Percentiles rank a stretch among this genome's conserved stretches.
phyloP scores from a whole-genome alignment of 2,888 invertebrate species.

The Bunonema sp. region DNA sequence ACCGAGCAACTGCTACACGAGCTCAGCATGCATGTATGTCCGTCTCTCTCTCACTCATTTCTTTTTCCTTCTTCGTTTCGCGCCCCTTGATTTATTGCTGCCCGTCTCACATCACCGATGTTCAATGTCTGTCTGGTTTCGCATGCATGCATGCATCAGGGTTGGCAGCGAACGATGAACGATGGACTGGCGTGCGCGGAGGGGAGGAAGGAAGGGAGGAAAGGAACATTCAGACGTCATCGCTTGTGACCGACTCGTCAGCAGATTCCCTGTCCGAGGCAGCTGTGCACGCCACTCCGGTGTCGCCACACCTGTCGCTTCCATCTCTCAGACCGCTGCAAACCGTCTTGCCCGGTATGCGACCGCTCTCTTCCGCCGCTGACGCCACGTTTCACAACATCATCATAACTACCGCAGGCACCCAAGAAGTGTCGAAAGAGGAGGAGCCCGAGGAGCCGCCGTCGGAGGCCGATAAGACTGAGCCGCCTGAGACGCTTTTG shows the following conservation, averaged over 20 bases:
- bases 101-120: too few relatives aligned
- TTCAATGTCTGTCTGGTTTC: too few relatives aligned
- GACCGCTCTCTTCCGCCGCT: too few relatives aligned
- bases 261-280: conserved; percentile 16
- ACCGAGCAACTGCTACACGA: conserved; percentile 38
- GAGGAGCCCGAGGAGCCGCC: too few relatives aligned
- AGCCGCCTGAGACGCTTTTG: too few relatives aligned
- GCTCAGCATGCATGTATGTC: conserved; percentile 30
- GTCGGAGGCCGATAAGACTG: too few relatives aligned
- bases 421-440: too few relatives aligned
- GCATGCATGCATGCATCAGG: neutral
- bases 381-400: too few relatives aligned
- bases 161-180: neutral
- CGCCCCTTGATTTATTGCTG: neutral
- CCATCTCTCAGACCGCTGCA: too few relatives aligned
- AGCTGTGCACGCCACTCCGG: conserved; percentile 14
- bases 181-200: conserved; percentile 1
- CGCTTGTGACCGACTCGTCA: conserved; percentile 24
- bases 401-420: neutral
- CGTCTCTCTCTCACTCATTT: neutral
- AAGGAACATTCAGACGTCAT: conserved; percentile 27
- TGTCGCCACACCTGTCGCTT: too few relatives aligned
- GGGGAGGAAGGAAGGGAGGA: neutral
- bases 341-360: too few relatives aligned
- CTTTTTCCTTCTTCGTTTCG: neutral